phyloP scores from a whole-genome alignment of 2,888 invertebrate species.

The Sphaeridia pumilis region DNA sequence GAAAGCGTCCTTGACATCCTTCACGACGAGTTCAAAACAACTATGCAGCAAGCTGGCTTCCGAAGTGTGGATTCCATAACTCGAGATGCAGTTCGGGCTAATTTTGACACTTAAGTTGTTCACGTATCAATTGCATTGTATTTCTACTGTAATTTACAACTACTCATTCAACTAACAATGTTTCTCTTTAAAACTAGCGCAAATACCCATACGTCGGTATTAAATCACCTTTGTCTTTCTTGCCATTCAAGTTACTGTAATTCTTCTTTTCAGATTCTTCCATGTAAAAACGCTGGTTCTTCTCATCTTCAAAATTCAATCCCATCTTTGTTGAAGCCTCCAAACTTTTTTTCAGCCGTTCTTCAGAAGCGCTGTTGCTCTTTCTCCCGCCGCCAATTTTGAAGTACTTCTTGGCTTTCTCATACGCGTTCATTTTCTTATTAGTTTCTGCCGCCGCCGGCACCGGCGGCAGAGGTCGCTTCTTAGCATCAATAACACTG shows the following conservation, averaged over 20 bases:
- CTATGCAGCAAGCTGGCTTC: constrained; percentile 7
- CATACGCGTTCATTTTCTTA: no score
- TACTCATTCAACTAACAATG: background rate
- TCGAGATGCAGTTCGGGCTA: background rate
- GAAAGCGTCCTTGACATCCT: constrained; percentile 10
- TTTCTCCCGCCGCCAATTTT: no score
- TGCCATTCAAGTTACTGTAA: background rate
- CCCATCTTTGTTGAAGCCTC: background rate
- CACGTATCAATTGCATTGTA: background rate
- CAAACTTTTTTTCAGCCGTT: no score
- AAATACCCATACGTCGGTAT: background rate
- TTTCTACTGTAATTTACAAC: background rate
- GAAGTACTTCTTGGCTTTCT: no score
- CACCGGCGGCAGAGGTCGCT: no score
- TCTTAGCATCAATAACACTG: no score
- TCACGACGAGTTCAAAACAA: constrained; percentile 4
- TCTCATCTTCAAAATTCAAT: background rate
- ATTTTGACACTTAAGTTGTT: background rate
- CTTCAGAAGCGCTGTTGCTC: no score
- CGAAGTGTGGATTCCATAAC: background rate
- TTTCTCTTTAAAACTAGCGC: background rate
- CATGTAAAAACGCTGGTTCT: background rate
- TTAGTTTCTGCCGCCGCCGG: no score
- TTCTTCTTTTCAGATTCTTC: background rate
- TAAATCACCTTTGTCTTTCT: background rate